Base-by-base conservation (phyloP, 1,140 invertebrate species). In the Pseudomyrmex sp. region DNA sequence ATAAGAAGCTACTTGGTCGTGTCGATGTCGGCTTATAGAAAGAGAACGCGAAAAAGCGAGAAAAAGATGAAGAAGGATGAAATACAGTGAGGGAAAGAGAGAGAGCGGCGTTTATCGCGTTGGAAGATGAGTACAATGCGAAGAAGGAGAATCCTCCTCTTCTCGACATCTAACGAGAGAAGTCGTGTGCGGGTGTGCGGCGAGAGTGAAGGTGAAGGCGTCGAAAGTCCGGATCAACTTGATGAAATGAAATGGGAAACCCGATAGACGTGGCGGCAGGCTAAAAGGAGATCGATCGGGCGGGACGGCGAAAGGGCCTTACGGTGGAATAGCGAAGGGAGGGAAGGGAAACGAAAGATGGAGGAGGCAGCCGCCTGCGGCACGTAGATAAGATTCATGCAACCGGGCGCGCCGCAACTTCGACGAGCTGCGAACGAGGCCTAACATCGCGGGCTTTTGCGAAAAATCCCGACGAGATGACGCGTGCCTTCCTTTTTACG, bases 221-320 rank as follows among this genome's bases (percentile, higher is more conserved):
- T 63, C 58, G 84, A 88, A 89, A 75, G 68, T 70, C 52, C 59
- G 87, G 87, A 90, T 90, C 88, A 80, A 83, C 82, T 89, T 90
- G 88, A 90, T 88, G 88, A 90, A 90, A 90, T 90, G 87, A 90
- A 90, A 90, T 82, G 85, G 72, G 86, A 85, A 88, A 87, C 56
- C 83, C 80, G 88, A 87, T 85, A 88, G 88, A 85, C 54, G 82
- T 69, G 79, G 80, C 58, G 85, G 54, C 58, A 20, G 26, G 59
- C 86, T 82, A 62, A 88, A 88, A 88, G 83, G 83, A 73, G 87
- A 82, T 89, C 87, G 86, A 88, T 88, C 79, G 86, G 72, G 35
- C 65, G 62, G 52, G 77, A 69, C 76, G 63, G 72, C 26, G 44
- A 68, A 35, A 35, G 48, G 77, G 46, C 77, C 74, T 79, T 82